These are phyloP conservation scores for chimpanzee (Pan troglodytes) DNA, from an alignment of 2,113 vertebrate species.

Conservation along the genomic window NHGRI_mPanTro3-v2.1_pri NC_072409.2:97365001-97365500, in stretches of 20 bases:
- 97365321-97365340: not conserved
- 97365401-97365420: not conserved
- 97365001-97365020: not conserved
- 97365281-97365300: not conserved
- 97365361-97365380: not conserved
- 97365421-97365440: not conserved
- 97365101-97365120: not conserved
- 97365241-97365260: not conserved
- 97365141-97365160: not conserved
- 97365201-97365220: not conserved
- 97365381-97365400: not conserved
- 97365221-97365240: not conserved
- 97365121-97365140: not conserved
- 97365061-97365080: not conserved
- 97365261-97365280: not conserved
- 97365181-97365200: not conserved
- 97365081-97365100: not conserved
- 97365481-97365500: not conserved
- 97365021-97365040: not conserved
- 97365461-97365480: not conserved
- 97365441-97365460: not conserved
- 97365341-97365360: not conserved
- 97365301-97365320: not conserved
- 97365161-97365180: not conserved
- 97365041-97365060: not conserved